Evolutionary conservation across 2,113 vertebrate genomes (phyloP), one percentile per base, ranked within the genome.

Genomic region (Hipposideros armiger): DNA sequence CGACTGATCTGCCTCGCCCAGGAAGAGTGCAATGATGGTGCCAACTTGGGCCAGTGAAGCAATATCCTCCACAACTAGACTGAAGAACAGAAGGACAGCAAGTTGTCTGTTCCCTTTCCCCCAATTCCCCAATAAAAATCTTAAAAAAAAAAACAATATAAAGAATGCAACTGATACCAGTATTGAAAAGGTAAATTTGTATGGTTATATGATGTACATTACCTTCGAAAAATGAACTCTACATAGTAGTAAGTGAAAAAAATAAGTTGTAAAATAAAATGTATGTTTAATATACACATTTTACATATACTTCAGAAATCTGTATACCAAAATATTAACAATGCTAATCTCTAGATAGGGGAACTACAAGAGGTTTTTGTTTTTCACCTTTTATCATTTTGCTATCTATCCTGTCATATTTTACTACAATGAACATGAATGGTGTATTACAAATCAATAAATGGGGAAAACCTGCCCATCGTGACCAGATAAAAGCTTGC

Each of bases 121-220:
- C 36, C 36, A 36, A 36, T 36, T 36, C 36, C 36, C 36, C 36
- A 36, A 36, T 36, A 36, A 36, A 36, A 36, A 36, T 36, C 36
- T 36, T 36, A 36, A 36, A 36, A 36, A 36, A 36, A 36, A 36
- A 36, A 36, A 36, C 36, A 36, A 36, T 36, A 84, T 80, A 50
- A 87, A 91, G 11, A 54, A 58, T 24, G 66, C 76, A 91, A 24
- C 2, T 77, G 36, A 54, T 6, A 56, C 76, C 0, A 0, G 15
- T 52, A 70, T 50, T 30, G 19, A 84, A 86, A 95, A 97, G 70
- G 0, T 89, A 20, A 69, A 82, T 82, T 95, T 74, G 26, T 67
- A 32, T 17, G 24, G 45, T 81, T 90, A 77, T 40, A 67, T 32
- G 22, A 76, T 20, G 40, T 87, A 19, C 19, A 58, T 81, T 82